These are phyloP conservation scores for Troides helena DNA, from an alignment of 2,888 invertebrate species.

Conservation along the genomic window DNA sequence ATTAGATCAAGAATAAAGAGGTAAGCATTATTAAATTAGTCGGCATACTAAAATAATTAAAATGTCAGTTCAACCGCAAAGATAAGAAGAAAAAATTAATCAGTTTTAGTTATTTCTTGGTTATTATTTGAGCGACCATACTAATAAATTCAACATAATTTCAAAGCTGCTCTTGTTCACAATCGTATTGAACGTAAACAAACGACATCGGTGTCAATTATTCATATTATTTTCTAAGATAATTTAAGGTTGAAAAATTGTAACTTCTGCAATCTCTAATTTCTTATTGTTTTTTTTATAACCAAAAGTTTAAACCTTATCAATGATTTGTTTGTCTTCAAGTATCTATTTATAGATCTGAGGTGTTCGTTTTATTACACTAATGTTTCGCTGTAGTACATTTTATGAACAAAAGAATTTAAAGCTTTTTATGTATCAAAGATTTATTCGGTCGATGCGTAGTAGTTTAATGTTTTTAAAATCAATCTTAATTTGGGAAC, in stretches of 20 bases:
- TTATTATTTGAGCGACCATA: conserved; percentile 3
- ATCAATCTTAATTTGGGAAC: conserved; percentile 32
- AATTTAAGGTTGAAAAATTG: no score
- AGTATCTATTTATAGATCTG: conserved; percentile 8
- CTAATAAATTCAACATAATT: conserved; percentile 18
- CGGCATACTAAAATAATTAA: conserved; percentile 11
- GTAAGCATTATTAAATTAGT: conserved; percentile 33
- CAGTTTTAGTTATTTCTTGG: conserved; percentile 10
- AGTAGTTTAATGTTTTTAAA: not conserved
- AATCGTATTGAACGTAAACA: conserved; percentile 1
- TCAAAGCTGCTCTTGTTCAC: conserved; percentile 27
- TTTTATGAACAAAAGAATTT: not conserved
- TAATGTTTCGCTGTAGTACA: not conserved
- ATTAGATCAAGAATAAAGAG: conserved; percentile 8
- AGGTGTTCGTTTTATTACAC: not conserved
- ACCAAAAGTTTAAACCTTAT: not conserved
- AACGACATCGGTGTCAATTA: not conserved
- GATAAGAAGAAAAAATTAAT: conserved; percentile 4
- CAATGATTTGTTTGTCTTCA: conserved; percentile 1
- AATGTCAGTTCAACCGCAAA: conserved; percentile 24
- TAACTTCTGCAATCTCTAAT: no score
- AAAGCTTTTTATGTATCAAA: not conserved
- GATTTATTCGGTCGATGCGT: not conserved
- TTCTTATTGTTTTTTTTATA: no score
- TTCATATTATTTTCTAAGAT: not conserved